Evolutionary conservation across 1,140 invertebrate genomes (phyloP).

Genomic region (Apis laboriosa): DNA sequence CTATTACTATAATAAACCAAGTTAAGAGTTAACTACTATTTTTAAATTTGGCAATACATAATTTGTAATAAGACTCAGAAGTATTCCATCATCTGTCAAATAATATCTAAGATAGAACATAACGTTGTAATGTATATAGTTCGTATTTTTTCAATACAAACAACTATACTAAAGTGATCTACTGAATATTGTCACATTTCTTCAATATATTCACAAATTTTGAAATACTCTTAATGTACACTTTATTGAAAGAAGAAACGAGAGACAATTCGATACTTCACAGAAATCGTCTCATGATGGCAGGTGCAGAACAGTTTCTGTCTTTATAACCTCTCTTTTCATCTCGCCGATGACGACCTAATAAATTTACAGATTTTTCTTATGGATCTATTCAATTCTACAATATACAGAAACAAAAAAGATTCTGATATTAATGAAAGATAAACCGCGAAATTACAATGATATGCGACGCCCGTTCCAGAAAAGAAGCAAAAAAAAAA

Average conservation of each 20-base stretch:
- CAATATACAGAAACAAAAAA: not conserved
- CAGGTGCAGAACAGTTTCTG: constrained; percentile 46
- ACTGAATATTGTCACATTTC: not conserved
- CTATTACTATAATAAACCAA: not conserved
- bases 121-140: not conserved
- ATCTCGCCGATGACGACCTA: constrained; percentile 10
- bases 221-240: not conserved
- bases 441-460: not conserved
- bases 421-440: not conserved
- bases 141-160: not conserved
- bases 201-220: not conserved
- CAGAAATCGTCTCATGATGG: constrained; percentile 37
- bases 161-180: not conserved
- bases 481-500: constrained; percentile 17
- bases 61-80: not conserved
- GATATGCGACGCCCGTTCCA: constrained; percentile 33
- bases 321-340: constrained; percentile 57
- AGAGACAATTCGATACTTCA: not conserved
- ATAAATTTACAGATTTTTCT: not conserved
- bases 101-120: not conserved
- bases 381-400: not conserved
- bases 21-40: not conserved
- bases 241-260: not conserved
- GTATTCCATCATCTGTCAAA: not conserved
- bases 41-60: not conserved